These are phyloP conservation scores for Chrysogorgia sp. DNA, from an alignment of 92 coral and sea anemone genomes.

Conservation along the genomic window DNA sequence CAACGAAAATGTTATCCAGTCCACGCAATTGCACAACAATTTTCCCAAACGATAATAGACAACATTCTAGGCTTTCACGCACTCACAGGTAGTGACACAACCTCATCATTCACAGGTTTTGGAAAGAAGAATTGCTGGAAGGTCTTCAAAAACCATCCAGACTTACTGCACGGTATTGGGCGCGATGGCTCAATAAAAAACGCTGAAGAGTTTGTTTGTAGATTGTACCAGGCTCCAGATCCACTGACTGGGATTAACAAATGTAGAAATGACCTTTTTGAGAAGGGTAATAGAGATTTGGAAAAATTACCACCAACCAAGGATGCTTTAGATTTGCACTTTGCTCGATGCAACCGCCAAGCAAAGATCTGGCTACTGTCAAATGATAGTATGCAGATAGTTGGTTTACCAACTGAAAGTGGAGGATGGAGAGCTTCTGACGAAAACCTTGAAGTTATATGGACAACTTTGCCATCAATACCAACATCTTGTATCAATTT, in stretches of 20 bases:
- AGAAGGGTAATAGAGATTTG: slow-evolving; percentile 23
- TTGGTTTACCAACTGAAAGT: neutral
- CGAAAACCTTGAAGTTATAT: neutral
- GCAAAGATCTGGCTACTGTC: neutral
- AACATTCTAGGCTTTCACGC: slow-evolving; percentile 33
- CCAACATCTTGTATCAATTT: neutral
- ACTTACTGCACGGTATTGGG: neutral
- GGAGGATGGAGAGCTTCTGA: neutral
- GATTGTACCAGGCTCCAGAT: slow-evolving; percentile 13
- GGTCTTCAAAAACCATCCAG: neutral
- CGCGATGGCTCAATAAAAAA: slow-evolving; percentile 33
- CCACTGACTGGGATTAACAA: slow-evolving; percentile 23
- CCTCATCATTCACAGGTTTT: slow-evolving; percentile 17
- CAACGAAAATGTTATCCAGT: slow-evolving; percentile 24
- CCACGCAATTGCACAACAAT: neutral
- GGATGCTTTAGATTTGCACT: neutral
- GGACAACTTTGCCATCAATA: neutral
- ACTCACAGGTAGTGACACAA: slow-evolving; percentile 34
- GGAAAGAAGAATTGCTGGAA: neutral
- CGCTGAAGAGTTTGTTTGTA: slow-evolving; percentile 31
- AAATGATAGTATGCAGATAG: neutral
- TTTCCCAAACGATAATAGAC: slow-evolving; percentile 12
- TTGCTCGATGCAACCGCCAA: neutral
- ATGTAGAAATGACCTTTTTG: slow-evolving; percentile 27
- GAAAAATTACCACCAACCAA: slow-evolving; percentile 18